Evolutionary conservation across 2,888 invertebrate species (phyloP), one percentile per base, ranked within the genome.

Genomic region (Calliscelio sp.): DNA sequence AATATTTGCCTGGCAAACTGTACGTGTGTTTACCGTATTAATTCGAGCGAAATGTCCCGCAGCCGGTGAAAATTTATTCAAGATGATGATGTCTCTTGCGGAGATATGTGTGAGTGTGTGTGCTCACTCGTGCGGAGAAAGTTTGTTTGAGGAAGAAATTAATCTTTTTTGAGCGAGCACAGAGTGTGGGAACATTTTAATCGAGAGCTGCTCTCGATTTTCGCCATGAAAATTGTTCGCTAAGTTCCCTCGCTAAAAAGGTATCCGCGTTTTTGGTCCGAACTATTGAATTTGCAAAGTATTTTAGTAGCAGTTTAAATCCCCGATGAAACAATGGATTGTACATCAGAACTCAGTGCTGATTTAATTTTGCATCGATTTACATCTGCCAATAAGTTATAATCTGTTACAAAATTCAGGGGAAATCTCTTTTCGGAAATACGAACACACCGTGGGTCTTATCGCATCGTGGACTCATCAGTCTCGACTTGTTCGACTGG

Each of bases 381-480:
- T n/a, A n/a, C n/a, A n/a, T n/a, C n/a, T n/a, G n/a, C n/a, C n/a
- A n/a, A n/a, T n/a, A n/a, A n/a, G n/a, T n/a, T n/a, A n/a, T n/a
- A n/a, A n/a, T n/a, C n/a, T n/a, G n/a, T n/a, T n/a, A n/a, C n/a
- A n/a, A n/a, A n/a, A n/a, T n/a, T n/a, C n/a, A n/a, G n/a, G n/a
- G n/a, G n/a, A n/a, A n/a, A n/a, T n/a, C n/a, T n/a, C n/a, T 66
- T 78, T 44, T 68, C n/a, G 7, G 18, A 16, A 79, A 63, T 46
- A 63, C 32, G 1, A 41, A 14, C 38, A 18, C 41, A 22, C 41
- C 7, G 22, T n/a, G n/a, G 32, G 41, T 74, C 66, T 74, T 81
- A 81, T 68, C 80, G 32, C 49, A 32, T 14, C 20, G 51, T 55
- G 28, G 7, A 74, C 74, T 73, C 59, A 55, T 74, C 66, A 38